Percentiles rank a stretch among this genome's conserved stretches.
phyloP scores from a whole-genome alignment of 1,140 invertebrate genomes.

The Paramacrobiotus metropolitanus region DNA sequence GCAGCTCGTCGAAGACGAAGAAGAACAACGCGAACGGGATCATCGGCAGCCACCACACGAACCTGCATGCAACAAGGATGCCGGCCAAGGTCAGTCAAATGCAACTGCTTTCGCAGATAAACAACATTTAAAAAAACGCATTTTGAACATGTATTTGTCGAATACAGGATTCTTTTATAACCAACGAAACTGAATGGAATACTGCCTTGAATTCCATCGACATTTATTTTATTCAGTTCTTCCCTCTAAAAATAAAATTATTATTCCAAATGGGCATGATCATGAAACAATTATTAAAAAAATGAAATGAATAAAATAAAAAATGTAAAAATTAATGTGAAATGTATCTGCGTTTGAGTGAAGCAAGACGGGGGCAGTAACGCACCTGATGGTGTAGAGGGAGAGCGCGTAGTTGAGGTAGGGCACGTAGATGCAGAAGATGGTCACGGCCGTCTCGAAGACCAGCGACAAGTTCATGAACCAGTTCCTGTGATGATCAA shows the following conservation, averaged over 20 bases:
- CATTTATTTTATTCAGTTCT: background rate
- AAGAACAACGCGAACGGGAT: conserved; percentile 86
- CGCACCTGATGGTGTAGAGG: conserved; percentile 80
- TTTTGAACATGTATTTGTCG: no score
- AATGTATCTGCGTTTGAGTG: background rate
- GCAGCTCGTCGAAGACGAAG: conserved; percentile 89
- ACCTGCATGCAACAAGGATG: conserved; percentile 46
- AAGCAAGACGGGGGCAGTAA: background rate
- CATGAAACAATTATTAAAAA: no score
- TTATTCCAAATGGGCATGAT: background rate
- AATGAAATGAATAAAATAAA: no score
- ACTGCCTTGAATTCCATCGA: background rate
- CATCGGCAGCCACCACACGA: conserved; percentile 94
- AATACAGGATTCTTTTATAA: no score
- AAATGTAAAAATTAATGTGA: background rate
- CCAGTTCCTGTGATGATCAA: conserved; percentile 42
- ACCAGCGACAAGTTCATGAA: conserved; percentile 78
- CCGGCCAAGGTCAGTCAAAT: no score
- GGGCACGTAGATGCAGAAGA: conserved; percentile 78
- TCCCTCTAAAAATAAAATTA: background rate
- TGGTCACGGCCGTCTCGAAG: conserved; percentile 75
- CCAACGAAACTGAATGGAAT: no score
- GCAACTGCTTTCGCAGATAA: no score
- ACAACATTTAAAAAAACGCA: no score
- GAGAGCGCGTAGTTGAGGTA: conserved; percentile 85